Conservation (phyloP, 2,888 invertebrate genomes). For the Dolomedes plantarius region DNA sequence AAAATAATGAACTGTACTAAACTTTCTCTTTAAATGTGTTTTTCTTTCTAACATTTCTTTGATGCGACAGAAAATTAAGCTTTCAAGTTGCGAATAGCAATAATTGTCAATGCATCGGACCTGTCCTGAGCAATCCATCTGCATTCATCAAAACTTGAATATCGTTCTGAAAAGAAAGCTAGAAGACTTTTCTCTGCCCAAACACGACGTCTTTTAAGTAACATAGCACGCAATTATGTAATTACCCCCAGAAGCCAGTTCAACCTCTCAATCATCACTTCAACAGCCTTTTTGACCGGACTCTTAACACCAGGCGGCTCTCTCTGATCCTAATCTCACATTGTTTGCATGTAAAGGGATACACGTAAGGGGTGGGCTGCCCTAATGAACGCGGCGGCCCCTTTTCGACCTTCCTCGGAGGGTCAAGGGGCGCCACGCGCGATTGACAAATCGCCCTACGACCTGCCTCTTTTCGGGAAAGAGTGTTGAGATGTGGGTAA, state of each 20-base stretch:
- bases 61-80: too few species aligned
- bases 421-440: slow-evolving; percentile 62
- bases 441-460: slow-evolving; percentile 52
- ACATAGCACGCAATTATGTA: slow-evolving; percentile 3
- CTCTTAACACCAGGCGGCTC: not conserved
- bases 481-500: slow-evolving; percentile 36
- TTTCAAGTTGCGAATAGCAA: too few species aligned
- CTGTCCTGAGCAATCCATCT: too few species aligned
- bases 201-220: not conserved
- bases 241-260: slow-evolving; percentile 10
- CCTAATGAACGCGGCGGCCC: slow-evolving; percentile 50
- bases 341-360: slow-evolving; percentile 64
- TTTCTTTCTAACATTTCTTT: too few species aligned
- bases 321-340: slow-evolving; percentile 6
- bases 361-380: slow-evolving; percentile 40
- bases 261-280: slow-evolving; percentile 10
- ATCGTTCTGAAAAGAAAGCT: not conserved
- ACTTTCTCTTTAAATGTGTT: too few species aligned
- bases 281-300: not conserved
- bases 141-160: not conserved
- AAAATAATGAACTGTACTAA: too few species aligned
- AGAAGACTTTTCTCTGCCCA: not conserved
- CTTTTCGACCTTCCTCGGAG: slow-evolving; percentile 13
- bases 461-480: slow-evolving; percentile 25
- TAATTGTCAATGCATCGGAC: too few species aligned